Base-by-base conservation (phyloP, 2,888 invertebrate species). In the Salticus scenicus region DNA sequence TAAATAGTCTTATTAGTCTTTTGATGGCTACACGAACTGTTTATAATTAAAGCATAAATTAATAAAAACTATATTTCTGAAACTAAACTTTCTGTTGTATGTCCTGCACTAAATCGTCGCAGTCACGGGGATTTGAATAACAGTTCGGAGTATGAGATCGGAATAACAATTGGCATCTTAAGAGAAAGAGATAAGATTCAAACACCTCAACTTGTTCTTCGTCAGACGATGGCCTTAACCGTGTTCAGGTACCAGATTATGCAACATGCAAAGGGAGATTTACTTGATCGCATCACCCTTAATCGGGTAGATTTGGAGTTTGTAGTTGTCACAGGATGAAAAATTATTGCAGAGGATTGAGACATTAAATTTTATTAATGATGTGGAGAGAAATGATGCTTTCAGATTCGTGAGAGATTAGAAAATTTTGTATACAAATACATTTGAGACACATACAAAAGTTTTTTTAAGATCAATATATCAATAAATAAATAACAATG, bases 111-210 rank as follows among this genome's bases (percentile, higher is more conserved):
- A 42, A 70, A 42, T 70, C 70, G 42, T 42, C 37, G 33, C 76
- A 70, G 82, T 83, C 82, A 83, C 82, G 82, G 82, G 76, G 76
- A 83, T 83, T 76, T 83, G 71, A 76, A 82, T 82, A 75, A 71
- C 64, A 76, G 71, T 28, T 20, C 28, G 28, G 30, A 12, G 70
- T 75, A 71, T 66, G 66, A 64, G 76, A 83, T 71, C 64, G 37
- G 82, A 76, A 83, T 83, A 47, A 64, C 31, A 76, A 83, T 71
- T 57, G 57, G 14, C 24, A 5, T 57, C 7, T 57, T 17, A 24
- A 5, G n/a, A n/a, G 1, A 12, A 57, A 7, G 42, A 57, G 57
- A 57, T 57, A 64, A 66, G 76, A 76, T 82, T 82, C 70, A 76
- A 72, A 66, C 71, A 31, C 30, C 31, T 64, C 42, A 72, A 83